phyloP scores from a whole-genome alignment of 2,797 vertebrate genomes.

The Scleropages formosus region DNA sequence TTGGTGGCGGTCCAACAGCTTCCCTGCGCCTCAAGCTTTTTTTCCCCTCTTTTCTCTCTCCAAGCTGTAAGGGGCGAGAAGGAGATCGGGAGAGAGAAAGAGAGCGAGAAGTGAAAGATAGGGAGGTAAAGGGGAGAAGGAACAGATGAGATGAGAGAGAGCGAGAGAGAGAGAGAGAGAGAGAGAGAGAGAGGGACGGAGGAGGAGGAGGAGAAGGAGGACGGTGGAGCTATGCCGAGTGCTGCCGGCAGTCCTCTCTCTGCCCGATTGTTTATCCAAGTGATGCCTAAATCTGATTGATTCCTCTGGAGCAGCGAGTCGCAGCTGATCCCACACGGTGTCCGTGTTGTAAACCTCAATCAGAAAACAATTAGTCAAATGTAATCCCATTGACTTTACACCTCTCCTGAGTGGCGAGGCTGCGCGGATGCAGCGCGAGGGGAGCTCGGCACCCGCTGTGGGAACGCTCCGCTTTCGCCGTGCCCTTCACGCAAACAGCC shows the following conservation, averaged over 20 bases:
- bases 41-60: constrained; percentile 70
- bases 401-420: constrained; percentile 60
- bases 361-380: constrained; percentile 77
- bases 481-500: not conserved
- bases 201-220: constrained; percentile 12
- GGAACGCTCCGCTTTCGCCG: not conserved
- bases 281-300: constrained; percentile 74
- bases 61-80: constrained; percentile 36
- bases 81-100: constrained; percentile 20
- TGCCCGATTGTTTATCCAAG: constrained; percentile 69
- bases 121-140: constrained; percentile 22
- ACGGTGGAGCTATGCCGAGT: not conserved
- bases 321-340: constrained; percentile 69
- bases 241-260: constrained; percentile 20
- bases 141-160: not conserved
- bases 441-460: constrained; percentile 13
- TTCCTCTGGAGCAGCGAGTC: constrained; percentile 69
- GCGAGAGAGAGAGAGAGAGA: constrained; percentile 19
- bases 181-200: not conserved
- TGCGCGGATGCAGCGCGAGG: constrained; percentile 39
- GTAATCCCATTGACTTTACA: constrained; percentile 76
- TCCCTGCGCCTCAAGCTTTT: constrained; percentile 77
- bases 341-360: constrained; percentile 68
- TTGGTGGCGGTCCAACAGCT: constrained; percentile 79
- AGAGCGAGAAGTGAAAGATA: constrained; percentile 10